A percentile compares a stretch with the other conserved stretches of the same genome.
phyloP scores from a whole-genome alignment of 2,888 invertebrate species.

The Heliconius charithonia region DNA sequence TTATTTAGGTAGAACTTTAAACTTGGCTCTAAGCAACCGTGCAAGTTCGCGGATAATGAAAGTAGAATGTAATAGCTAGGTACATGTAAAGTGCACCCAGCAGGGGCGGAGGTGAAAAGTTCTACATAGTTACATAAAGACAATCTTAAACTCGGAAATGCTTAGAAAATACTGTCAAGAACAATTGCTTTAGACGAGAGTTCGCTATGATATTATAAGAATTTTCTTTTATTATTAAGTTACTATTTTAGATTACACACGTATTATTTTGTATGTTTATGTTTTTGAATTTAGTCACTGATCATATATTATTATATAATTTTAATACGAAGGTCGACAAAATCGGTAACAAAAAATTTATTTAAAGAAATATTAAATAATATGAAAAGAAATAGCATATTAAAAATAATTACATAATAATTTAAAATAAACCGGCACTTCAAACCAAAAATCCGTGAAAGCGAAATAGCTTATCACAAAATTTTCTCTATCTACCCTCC shows the following conservation, averaged over 20 bases:
- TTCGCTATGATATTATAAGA: neutral
- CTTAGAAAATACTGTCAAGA: slow-evolving; percentile 17
- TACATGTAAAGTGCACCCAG: slow-evolving; percentile 11
- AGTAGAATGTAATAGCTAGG: slow-evolving; percentile 12
- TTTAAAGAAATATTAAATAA: neutral
- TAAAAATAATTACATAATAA: no score
- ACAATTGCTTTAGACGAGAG: slow-evolving; percentile 15
- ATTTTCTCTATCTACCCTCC: neutral
- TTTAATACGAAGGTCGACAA: neutral
- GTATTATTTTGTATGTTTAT: no score
- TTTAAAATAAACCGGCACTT: no score
- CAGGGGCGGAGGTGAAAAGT: neutral
- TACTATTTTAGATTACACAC: neutral
- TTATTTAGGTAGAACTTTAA: neutral
- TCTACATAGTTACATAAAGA: slow-evolving; percentile 18
- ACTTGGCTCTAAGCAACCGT: neutral
- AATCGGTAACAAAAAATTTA: neutral
- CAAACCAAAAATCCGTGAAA: neutral
- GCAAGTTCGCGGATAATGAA: neutral
- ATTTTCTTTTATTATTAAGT: slow-evolving; percentile 1
- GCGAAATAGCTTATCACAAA: neutral
- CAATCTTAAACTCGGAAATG: slow-evolving; percentile 17
- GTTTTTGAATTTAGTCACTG: no score
- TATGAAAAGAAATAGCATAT: no score
- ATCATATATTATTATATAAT: no score